phyloP scores from a whole-genome alignment of 2,797 vertebrate species.

The Staurois parvus region DNA sequence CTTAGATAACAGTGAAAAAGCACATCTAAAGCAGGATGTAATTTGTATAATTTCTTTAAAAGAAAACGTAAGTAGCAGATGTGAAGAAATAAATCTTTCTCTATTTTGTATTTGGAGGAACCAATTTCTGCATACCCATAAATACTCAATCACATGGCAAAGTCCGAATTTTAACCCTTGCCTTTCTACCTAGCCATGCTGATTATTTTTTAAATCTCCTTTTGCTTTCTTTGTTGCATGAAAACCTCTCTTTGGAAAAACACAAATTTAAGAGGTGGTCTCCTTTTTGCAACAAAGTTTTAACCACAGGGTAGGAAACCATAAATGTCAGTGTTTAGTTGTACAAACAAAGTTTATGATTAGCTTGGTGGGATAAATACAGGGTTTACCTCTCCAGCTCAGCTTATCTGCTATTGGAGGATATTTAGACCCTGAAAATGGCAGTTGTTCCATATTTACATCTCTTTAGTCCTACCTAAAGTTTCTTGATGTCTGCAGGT shows the following conservation, averaged over 20 bases:
- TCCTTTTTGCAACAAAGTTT: slow-evolving; percentile 32
- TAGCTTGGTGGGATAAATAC: slow-evolving; percentile 57
- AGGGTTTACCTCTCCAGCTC: slow-evolving; percentile 3
- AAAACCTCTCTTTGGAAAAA: slow-evolving; percentile 4
- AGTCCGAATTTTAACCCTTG: slow-evolving; percentile 24
- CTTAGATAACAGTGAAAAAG: slow-evolving; percentile 41
- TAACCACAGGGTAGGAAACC: slow-evolving; percentile 51
- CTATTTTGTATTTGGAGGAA: slow-evolving; percentile 30
- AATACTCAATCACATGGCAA: neutral
- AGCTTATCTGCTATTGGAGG: slow-evolving; percentile 35
- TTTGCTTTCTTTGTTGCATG: neutral
- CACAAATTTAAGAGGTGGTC: slow-evolving; percentile 44
- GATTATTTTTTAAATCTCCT: slow-evolving; percentile 3
- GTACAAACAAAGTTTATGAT: slow-evolving; percentile 55
- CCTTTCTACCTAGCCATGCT: neutral
- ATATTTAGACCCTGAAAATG: slow-evolving; percentile 31
- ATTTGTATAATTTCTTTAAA: slow-evolving; percentile 56
- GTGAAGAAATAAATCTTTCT: slow-evolving; percentile 50
- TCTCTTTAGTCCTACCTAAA: neutral
- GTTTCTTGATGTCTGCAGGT: neutral
- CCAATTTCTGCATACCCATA: slow-evolving; percentile 8
- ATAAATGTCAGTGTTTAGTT: slow-evolving; percentile 60
- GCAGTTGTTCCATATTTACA: slow-evolving; percentile 9
- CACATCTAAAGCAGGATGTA: slow-evolving; percentile 43
- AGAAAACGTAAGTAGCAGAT: slow-evolving; percentile 41